Base-by-base conservation (phyloP, 2,888 invertebrate species). In the Neuroscelio doddi region DNA sequence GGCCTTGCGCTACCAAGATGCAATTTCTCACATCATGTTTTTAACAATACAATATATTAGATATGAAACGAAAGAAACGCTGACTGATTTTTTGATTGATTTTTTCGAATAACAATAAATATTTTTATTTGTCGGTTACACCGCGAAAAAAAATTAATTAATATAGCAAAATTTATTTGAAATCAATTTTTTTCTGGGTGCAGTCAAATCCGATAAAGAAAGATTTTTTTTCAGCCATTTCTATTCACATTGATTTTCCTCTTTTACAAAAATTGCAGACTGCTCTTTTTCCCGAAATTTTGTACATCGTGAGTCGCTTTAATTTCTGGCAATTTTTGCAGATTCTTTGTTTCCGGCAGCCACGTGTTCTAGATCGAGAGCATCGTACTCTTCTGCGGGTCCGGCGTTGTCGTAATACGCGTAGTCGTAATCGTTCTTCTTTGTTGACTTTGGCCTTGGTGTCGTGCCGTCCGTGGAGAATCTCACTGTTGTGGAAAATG, bases 371-470 rank as follows among this genome's bases (percentile, higher is more conserved):
- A 81, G 56, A 41, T 86, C 86, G n/a, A 85, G 70, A n/a, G 79
- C 83, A 44, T 86, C 86, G 71, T 86, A 86, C 63, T 85, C 85
- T 57, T 86, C 85, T 0, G 83, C 58, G 1, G 80, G 78, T 15
- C 83, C 86, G 45, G 89, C 89, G 55, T 90, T 89, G 80, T 94
- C 94, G 77, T 94, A 94, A 79, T 94, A 94, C 2, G 94, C 94
- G 77, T 94, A 94, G 80, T 94, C 94, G 78, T 94, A 94, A 68
- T 90, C 90, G 69, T 89, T 89, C 75, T 86, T 89, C 75, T 83
- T 85, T 17, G 85, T 86, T 29, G 85, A 85, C 24, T 86, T 86
- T 4, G 81, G 71, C 27, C 76, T 81, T 9, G 76, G 70, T 7
- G 84, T 81, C 21, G 86, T 85, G 7, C 75, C 74, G 34, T 76